phyloP scores from a whole-genome alignment of 2,113 vertebrate species.

The Thomomys bottae region DNA sequence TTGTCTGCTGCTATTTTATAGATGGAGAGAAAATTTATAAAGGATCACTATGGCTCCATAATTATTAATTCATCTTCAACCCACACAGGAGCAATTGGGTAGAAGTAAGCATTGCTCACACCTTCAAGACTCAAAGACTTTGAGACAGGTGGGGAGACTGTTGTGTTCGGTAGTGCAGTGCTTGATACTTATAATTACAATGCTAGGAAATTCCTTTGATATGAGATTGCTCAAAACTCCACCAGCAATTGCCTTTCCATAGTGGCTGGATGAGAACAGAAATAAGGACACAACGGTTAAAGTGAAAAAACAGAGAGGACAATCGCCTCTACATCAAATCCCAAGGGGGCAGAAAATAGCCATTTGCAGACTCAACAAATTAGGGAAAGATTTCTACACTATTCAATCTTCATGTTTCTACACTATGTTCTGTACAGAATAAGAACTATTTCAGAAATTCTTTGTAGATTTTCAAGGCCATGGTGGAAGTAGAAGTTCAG shows the following conservation, averaged over 20 bases:
- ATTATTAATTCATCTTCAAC: slow-evolving; percentile 71
- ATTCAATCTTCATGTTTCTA: neutral
- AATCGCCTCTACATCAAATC: neutral
- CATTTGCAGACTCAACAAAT: neutral
- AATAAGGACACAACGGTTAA: slow-evolving; percentile 18
- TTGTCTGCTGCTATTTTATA: slow-evolving; percentile 66
- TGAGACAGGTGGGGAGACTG: slow-evolving; percentile 28
- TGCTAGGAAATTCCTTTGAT: slow-evolving; percentile 38
- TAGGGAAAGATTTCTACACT: slow-evolving; percentile 15
- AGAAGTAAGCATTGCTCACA: slow-evolving; percentile 45
- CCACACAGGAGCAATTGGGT: slow-evolving; percentile 61
- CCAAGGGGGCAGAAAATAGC: neutral
- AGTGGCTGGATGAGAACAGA: neutral
- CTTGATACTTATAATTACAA: slow-evolving; percentile 32
- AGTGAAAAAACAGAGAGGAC: neutral
- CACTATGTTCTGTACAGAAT: neutral
- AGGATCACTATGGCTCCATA: slow-evolving; percentile 44
- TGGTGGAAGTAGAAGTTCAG: neutral
- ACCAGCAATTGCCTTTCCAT: neutral
- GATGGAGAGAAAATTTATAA: slow-evolving; percentile 54
- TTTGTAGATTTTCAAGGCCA: neutral
- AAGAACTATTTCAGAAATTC: neutral
- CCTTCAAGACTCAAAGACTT: neutral
- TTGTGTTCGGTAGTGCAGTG: neutral
- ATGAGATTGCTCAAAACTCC: slow-evolving; percentile 22